phyloP scores from a whole-genome alignment of 2,113 vertebrate genomes.

The Crypturellus undulatus region DNA sequence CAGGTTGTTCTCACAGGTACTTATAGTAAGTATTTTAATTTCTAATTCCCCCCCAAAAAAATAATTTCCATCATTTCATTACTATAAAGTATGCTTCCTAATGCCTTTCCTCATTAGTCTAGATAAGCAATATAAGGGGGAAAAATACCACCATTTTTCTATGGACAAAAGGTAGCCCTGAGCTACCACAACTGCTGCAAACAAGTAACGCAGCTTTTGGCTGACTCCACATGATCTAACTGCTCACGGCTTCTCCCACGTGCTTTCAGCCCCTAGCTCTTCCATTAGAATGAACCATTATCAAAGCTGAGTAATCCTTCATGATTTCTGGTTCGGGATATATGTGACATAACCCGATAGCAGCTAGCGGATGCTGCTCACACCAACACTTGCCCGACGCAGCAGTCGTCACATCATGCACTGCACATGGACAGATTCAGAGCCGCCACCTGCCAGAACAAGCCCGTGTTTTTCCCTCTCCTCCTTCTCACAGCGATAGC shows the following conservation, averaged over 20 bases:
- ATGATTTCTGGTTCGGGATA: neutral
- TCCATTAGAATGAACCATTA: neutral
- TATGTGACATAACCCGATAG: neutral
- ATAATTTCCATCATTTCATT: neutral
- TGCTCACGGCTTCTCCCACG: neutral
- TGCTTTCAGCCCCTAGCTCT: neutral
- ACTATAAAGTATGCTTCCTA: neutral
- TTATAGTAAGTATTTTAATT: neutral
- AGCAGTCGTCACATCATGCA: neutral
- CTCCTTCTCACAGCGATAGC: neutral
- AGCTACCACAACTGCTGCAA: neutral
- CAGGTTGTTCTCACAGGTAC: neutral
- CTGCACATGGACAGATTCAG: neutral
- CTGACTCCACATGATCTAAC: neutral
- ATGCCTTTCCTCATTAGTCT: neutral
- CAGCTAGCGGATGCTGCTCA: neutral
- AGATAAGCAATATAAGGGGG: neutral
- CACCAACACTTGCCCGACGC: rapidly evolving
- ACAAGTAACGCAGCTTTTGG: neutral
- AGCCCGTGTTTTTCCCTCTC: neutral
- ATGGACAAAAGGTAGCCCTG: neutral
- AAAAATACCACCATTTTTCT: rapidly evolving
- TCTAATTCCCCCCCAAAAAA: neutral
- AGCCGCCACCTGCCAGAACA: neutral
- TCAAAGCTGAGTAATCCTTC: neutral